phyloP scores from a whole-genome alignment of 2,888 invertebrate genomes.

The Caenorhabditis wallacei region DNA sequence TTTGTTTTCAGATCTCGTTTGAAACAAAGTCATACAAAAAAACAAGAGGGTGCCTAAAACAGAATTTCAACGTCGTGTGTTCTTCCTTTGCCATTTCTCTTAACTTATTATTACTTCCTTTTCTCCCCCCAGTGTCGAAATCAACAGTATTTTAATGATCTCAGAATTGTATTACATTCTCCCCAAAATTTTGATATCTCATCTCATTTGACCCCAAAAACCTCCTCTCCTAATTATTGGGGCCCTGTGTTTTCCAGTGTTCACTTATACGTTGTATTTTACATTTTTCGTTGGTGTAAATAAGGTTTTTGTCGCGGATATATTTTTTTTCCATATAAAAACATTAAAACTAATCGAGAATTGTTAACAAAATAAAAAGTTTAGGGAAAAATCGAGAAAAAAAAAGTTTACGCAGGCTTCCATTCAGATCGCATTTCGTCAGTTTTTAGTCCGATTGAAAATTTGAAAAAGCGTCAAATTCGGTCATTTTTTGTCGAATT shows the following conservation, averaged over 20 bases:
- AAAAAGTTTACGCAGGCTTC: too few species aligned
- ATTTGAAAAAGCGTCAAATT: too few species aligned
- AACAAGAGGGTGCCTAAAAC: neutral
- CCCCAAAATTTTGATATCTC: too few species aligned
- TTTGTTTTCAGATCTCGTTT: slow-evolving; percentile 16
- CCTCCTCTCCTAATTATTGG: neutral
- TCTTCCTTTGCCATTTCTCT: neutral
- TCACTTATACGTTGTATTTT: slow-evolving; percentile 18
- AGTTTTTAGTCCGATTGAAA: too few species aligned
- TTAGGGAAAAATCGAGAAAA: too few species aligned
- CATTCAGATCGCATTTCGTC: too few species aligned
- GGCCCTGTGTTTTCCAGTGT: neutral
- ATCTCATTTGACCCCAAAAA: too few species aligned
- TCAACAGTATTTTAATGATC: slow-evolving; percentile 1
- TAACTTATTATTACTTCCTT: neutral
- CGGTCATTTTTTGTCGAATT: too few species aligned
- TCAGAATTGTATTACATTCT: too few species aligned
- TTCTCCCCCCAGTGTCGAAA: neutral
- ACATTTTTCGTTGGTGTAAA: slow-evolving; percentile 4
- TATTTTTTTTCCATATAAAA: neutral
- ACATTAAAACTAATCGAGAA: neutral
- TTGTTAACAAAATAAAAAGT: neutral
- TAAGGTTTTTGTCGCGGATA: neutral
- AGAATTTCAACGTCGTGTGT: neutral
- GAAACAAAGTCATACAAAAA: neutral